Percentiles rank a stretch among this genome's conserved stretches.
phyloP scores from a whole-genome alignment of 1,140 invertebrate genomes.

The Macrostomum lignano region DNA sequence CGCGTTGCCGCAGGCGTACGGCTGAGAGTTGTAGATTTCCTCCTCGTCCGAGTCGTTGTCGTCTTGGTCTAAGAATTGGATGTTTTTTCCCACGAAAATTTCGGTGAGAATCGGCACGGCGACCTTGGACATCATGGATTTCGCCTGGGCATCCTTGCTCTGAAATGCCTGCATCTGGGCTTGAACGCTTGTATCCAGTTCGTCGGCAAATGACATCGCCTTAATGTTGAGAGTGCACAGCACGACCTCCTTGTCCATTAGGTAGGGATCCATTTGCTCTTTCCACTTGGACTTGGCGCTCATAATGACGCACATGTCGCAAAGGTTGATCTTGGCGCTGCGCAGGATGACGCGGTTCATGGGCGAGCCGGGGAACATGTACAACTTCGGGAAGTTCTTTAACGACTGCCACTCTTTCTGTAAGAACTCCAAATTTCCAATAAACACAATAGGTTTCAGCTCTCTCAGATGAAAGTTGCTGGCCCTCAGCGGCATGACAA shows the following conservation, averaged over 20 bases:
- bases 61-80: conserved; percentile 87
- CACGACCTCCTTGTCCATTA: conserved; percentile 93
- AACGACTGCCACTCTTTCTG: conserved; percentile 84
- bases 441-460: conserved; percentile 87
- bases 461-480: conserved; percentile 96
- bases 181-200: too few species aligned
- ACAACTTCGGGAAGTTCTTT: conserved; percentile 89
- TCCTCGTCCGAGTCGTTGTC: conserved; percentile 93
- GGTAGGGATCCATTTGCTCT: conserved; percentile 12
- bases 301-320: conserved; percentile 86
- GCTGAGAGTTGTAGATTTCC: conserved; percentile 84
- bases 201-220: conserved; percentile 95
- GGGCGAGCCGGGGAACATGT: conserved; percentile 63
- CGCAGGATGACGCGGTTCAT: conserved; percentile 76
- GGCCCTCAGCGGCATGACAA: conserved; percentile 31
- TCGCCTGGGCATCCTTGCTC: too few species aligned
- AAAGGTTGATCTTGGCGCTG: conserved; percentile 86
- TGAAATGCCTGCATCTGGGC: too few species aligned
- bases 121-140: too few species aligned
- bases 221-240: conserved; percentile 91
- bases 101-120: background rate
- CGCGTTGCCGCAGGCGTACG: conserved; percentile 87
- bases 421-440: conserved; percentile 84
- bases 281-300: conserved; percentile 53
- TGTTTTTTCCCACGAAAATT: conserved; percentile 34